phyloP scores from a whole-genome alignment of 92 coral and sea anemone genomes.

The Plumapathes pennacea region DNA sequence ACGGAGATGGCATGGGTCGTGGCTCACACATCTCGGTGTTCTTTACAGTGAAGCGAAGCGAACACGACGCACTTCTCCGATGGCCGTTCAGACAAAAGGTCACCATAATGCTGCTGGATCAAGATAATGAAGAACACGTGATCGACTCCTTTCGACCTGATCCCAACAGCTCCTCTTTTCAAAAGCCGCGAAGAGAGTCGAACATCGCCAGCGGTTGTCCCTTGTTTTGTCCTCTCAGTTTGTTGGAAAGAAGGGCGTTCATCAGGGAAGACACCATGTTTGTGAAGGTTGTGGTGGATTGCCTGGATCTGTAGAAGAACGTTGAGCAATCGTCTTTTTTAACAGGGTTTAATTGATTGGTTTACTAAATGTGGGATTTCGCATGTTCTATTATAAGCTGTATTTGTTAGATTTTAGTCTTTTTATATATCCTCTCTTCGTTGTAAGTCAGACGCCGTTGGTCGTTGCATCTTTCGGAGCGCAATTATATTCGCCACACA shows the following conservation, averaged over 20 bases:
- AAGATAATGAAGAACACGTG: conserved; percentile 65
- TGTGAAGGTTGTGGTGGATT: conserved; percentile 59
- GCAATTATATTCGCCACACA: too few species aligned
- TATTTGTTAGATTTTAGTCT: too few species aligned
- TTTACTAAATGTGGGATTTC: too few species aligned
- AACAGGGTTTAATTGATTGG: too few species aligned
- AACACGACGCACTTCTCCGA: conserved; percentile 66
- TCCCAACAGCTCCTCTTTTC: conserved; percentile 80
- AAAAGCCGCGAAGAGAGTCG: conserved; percentile 61
- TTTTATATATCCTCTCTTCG: too few species aligned
- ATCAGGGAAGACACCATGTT: conserved; percentile 74
- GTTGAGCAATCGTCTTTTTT: too few species aligned
- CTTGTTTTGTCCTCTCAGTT: conserved; percentile 48
- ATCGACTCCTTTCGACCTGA: conserved; percentile 83
- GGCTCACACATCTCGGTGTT: conserved; percentile 66
- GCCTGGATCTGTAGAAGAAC: conserved; percentile 39
- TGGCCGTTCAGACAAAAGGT: conserved; percentile 92
- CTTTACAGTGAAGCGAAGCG: conserved; percentile 76
- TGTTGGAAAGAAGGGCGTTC: conserved; percentile 58
- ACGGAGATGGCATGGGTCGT: conserved; percentile 82
- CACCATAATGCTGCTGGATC: conserved; percentile 70
- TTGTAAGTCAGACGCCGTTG: too few species aligned
- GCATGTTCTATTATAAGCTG: too few species aligned
- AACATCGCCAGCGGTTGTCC: conserved; percentile 85
- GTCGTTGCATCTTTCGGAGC: too few species aligned